A percentile compares a stretch with the other conserved stretches of the same genome.
These are phyloP conservation scores for Sanderia malayensis DNA, from an alignment of 30 jellyfish, hydroid and myxozoan genomes.

Conservation along the genomic window DNA sequence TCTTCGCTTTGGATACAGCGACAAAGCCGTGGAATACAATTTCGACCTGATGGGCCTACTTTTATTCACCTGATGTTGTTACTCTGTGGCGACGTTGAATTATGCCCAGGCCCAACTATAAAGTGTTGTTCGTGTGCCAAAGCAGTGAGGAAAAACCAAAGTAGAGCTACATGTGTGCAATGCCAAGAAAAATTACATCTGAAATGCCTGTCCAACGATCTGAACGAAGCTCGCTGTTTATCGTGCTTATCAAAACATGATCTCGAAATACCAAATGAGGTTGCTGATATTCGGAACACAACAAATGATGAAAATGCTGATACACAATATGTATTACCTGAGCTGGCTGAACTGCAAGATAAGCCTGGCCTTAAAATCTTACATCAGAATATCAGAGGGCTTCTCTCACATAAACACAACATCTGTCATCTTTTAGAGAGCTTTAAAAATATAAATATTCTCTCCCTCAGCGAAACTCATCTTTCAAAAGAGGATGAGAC, in stretches of 20 bases:
- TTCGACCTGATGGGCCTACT: constrained; percentile 53
- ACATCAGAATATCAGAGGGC: constrained; percentile 10
- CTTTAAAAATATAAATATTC: constrained; percentile 17
- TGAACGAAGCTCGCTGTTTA: background rate
- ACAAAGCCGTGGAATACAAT: constrained; percentile 32
- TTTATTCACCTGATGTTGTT: constrained; percentile 24
- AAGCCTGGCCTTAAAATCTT: constrained; percentile 6
- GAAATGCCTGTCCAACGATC: constrained; percentile 7
- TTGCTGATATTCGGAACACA: background rate
- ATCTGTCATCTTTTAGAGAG: constrained; percentile 25
- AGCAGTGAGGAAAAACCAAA: constrained; percentile 30
- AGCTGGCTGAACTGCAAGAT: constrained; percentile 2
- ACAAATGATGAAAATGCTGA: background rate
- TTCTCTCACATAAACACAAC: background rate
- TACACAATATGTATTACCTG: constrained; percentile 4
- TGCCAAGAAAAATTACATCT: constrained; percentile 7
- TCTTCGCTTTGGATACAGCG: constrained; percentile 37
- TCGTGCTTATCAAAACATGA: constrained; percentile 14
- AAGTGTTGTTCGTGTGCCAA: constrained; percentile 9
- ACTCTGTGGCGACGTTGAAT: constrained; percentile 36
- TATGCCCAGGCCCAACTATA: constrained; percentile 33
- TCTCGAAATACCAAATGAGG: constrained; percentile 12
- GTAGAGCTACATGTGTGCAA: constrained; percentile 15
- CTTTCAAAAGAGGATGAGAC: constrained; percentile 22
- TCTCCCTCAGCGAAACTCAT: constrained; percentile 13